These are phyloP conservation scores for Limnephilus lunatus DNA, from an alignment of 2,888 invertebrate species.

Conservation along the genomic window DNA sequence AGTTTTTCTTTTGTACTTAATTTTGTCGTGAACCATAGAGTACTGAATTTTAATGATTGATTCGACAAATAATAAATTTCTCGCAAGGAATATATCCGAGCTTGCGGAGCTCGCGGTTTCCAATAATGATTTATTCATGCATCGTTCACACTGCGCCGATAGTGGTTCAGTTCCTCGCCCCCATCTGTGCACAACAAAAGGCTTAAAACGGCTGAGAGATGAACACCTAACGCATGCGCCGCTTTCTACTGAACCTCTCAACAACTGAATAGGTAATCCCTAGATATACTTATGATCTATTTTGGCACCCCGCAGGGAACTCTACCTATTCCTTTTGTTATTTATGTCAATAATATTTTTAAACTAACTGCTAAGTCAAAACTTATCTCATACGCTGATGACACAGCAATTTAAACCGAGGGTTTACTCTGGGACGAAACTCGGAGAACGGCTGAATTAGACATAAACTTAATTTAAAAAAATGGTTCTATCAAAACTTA, in stretches of 20 bases:
- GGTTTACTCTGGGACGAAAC: too few relatives aligned
- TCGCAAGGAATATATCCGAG: neutral
- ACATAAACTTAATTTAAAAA: too few relatives aligned
- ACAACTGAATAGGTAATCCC: neutral
- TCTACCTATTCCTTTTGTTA: too few relatives aligned
- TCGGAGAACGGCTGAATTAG: too few relatives aligned
- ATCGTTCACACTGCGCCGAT: neutral
- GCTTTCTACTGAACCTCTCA: neutral
- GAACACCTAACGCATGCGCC: neutral
- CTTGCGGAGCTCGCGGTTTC: constrained; percentile 43
- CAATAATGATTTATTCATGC: constrained; percentile 61
- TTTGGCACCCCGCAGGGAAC: neutral
- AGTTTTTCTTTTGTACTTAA: too few relatives aligned
- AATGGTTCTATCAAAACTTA: too few relatives aligned
- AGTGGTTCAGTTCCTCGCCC: neutral
- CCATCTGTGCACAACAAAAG: constrained; percentile 22
- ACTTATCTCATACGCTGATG: too few relatives aligned
- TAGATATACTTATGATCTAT: neutral
- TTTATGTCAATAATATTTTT: too few relatives aligned
- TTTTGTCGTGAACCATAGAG: neutral
- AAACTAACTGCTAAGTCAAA: too few relatives aligned
- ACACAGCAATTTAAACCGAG: too few relatives aligned
- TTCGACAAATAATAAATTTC: neutral
- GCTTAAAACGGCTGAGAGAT: constrained; percentile 1
- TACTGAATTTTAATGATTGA: neutral